A percentile compares a stretch with the other conserved stretches of the same genome.
phyloP scores from a whole-genome alignment of 2,888 invertebrate genomes.

The Melanophora roralis region DNA sequence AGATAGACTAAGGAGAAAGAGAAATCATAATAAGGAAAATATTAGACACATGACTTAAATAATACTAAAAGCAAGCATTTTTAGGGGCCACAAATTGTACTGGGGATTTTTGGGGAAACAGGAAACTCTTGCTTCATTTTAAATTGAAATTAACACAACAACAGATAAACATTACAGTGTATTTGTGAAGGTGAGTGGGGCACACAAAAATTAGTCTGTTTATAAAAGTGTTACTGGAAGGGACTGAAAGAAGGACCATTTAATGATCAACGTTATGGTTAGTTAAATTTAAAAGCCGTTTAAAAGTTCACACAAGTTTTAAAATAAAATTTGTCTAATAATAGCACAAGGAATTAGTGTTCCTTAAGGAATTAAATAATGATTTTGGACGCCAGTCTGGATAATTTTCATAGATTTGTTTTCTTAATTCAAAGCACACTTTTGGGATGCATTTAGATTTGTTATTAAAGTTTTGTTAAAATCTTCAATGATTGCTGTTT shows the following conservation, averaged over 20 bases:
- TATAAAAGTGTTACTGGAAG: no score
- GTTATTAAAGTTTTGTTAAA: background rate
- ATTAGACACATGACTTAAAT: conserved; percentile 3
- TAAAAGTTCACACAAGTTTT: background rate
- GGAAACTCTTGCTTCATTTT: conserved; percentile 4
- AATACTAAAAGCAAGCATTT: background rate
- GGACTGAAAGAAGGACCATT: background rate
- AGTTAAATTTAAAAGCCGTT: background rate
- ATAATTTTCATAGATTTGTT: background rate
- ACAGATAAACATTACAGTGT: background rate
- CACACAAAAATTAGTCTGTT: no score
- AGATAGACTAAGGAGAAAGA: background rate
- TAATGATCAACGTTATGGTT: background rate
- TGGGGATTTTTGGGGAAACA: background rate
- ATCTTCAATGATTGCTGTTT: background rate
- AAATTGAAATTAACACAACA: background rate
- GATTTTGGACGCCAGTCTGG: no score
- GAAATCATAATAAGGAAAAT: background rate
- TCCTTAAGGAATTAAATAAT: background rate
- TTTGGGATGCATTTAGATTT: background rate
- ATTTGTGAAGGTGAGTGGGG: no score
- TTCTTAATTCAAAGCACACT: background rate
- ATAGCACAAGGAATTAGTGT: background rate
- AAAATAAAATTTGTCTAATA: no score
- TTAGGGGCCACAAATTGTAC: background rate